A percentile compares a stretch with the other conserved stretches of the same genome.
Evolutionary conservation across 2,113 vertebrate genomes (phyloP).

Genomic region (Istiophorus platypterus): DNA sequence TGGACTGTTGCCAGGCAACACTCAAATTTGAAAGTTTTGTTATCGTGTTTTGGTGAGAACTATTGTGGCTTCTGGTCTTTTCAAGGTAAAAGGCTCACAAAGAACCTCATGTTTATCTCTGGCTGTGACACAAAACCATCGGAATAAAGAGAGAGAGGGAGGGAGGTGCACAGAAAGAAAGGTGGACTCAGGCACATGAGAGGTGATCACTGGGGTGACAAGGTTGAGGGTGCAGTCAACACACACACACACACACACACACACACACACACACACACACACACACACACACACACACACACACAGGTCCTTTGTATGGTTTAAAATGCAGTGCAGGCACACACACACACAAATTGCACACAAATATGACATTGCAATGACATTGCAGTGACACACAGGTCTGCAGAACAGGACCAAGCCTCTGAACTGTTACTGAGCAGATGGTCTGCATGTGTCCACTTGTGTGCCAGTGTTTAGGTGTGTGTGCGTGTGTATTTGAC

Average conservation of each 20-base stretch:
- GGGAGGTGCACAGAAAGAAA: conserved; percentile 16
- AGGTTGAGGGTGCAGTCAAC: conserved; percentile 21
- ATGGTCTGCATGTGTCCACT: conserved; percentile 72
- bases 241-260: conserved; percentile 24
- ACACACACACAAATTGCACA: conserved; percentile 23
- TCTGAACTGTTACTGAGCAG: conserved; percentile 71
- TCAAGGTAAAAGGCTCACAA: conserved; percentile 43
- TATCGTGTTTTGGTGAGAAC: conserved; percentile 19
- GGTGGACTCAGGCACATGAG: conserved; percentile 12
- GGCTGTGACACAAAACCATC: conserved; percentile 34
- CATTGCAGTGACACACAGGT: conserved; percentile 66
- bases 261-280: conserved; percentile 19
- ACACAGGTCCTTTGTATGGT: too few species aligned
- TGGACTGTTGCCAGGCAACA: conserved; percentile 70
- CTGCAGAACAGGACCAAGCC: conserved; percentile 54
- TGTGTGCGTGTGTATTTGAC: conserved; percentile 54
- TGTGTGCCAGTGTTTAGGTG: conserved; percentile 36
- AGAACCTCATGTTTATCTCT: conserved; percentile 41
- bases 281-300: conserved; percentile 23
- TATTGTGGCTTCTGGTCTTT: conserved; percentile 28
- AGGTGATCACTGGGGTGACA: conserved; percentile 47
- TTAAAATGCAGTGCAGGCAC: too few species aligned
- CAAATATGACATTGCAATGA: conserved; percentile 56
- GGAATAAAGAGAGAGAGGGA: conserved; percentile 5
- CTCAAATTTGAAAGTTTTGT: conserved; percentile 33